Evolutionary conservation across 2,113 vertebrate species (phyloP), one percentile per base, ranked within the genome.

Genomic region (Platichthys stellatus): DNA sequence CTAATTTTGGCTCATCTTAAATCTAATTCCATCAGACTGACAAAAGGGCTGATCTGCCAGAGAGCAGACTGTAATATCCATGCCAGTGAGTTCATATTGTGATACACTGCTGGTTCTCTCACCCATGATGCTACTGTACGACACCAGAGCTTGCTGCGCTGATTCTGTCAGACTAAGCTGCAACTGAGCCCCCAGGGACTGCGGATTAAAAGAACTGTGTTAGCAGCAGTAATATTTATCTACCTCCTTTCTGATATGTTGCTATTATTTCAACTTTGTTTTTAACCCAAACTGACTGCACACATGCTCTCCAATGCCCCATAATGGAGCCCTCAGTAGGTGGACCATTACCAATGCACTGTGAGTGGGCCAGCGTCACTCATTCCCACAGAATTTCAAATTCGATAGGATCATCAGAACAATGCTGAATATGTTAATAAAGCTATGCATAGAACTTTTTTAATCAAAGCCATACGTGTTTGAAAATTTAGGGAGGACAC

Each of bases 271-370:
- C 2, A 53, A 0, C 17, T 26, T 18, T 58, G 0, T 28, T 8
- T 74, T 3, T 12, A 11, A 38, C 54, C 15, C 31, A 72, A 58
- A 21, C 47, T 57, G 17, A 63, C 35, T 26, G 9, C 66, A 72
- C 28, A 20, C 5, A 63, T 47, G 38, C 47, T 49, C 26, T 8
- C 3, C 23, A 26, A 17, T 67, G 18, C 31, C 11, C 59, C 62
- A 24, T 63, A 63, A 63, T 17, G 13, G 63, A 75, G 63, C 35
- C 38, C 47, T 73, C 49, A 62, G 71, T 75, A 64, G 72, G 81
- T 45, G 68, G 78, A 74, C 78, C 58, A 76, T 83, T 71, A 69
- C 38, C 76, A 75, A 82, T 74, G 23, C 63, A 69, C 53, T 81
- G 31, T 70, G 81, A 78, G 76, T 84, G 40, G 69, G 69, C 63